These are phyloP conservation scores for Anas acuta DNA, from an alignment of 2,797 vertebrate species.

Conservation along the genomic window DNA sequence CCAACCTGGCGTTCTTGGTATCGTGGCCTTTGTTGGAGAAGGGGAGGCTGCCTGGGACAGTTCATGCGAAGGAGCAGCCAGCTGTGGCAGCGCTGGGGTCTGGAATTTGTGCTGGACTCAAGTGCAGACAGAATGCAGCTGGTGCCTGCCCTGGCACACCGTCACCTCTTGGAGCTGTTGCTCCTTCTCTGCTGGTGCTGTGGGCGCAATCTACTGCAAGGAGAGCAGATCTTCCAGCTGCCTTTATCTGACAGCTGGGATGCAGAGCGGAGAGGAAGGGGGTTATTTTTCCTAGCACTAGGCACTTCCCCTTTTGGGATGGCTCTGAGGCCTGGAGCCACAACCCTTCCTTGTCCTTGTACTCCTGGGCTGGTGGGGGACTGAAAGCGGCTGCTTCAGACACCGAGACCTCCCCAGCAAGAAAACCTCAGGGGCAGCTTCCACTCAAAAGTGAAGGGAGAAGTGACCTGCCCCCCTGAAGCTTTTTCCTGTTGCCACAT, in stretches of 20 bases:
- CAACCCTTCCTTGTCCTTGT: too few species aligned
- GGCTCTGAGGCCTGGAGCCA: background rate
- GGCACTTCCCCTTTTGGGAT: too few species aligned
- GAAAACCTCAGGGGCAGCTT: background rate
- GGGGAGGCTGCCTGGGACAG: fast-evolving
- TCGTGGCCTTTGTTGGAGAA: background rate
- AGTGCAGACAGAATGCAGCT: fast-evolving
- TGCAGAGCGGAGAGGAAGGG: background rate
- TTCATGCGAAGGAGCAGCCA: background rate
- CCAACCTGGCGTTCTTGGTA: background rate
- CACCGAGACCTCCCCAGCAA: background rate
- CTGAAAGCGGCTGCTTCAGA: background rate
- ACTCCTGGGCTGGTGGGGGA: background rate
- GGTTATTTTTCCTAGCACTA: background rate
- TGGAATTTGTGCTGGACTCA: background rate
- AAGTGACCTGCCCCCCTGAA: too few species aligned
- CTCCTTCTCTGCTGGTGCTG: background rate
- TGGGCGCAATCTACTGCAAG: background rate
- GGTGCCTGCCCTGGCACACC: fast-evolving
- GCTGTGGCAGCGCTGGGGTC: background rate
- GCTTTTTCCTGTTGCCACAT: background rate
- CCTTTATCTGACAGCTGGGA: background rate
- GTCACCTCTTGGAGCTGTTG: background rate
- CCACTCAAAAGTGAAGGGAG: too few species aligned
- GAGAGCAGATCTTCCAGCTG: fast-evolving